These are phyloP conservation scores for Heliothis virescens DNA, from an alignment of 1,140 invertebrate genomes.

Conservation along the genomic window DNA sequence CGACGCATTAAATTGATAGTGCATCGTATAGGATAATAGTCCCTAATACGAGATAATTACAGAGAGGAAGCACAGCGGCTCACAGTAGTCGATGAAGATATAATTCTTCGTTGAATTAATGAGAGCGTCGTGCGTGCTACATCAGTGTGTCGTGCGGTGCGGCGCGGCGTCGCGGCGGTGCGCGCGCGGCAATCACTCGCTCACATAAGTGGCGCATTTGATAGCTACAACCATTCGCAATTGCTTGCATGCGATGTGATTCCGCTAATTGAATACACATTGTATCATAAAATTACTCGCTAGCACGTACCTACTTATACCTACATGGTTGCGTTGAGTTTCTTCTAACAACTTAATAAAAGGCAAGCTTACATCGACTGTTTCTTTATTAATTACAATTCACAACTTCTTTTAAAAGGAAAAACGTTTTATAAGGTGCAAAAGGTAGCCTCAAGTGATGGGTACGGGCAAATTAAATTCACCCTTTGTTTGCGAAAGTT, in stretches of 20 bases:
- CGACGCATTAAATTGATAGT: slow-evolving; percentile 72
- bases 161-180: slow-evolving; percentile 32
- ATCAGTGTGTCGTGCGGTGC: slow-evolving; percentile 55
- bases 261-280: slow-evolving; percentile 52
- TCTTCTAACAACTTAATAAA: slow-evolving; percentile 25
- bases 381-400: slow-evolving; percentile 25
- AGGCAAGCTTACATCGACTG: slow-evolving; percentile 10
- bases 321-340: slow-evolving; percentile 8
- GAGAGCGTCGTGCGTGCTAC: slow-evolving; percentile 59
- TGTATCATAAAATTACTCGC: slow-evolving; percentile 44
- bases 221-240: slow-evolving; percentile 51
- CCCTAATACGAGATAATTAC: slow-evolving; percentile 73
- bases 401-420: slow-evolving; percentile 1
- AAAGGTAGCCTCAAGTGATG: slow-evolving; percentile 14
- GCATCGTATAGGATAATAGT: slow-evolving; percentile 67
- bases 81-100: slow-evolving; percentile 70
- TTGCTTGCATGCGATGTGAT: slow-evolving; percentile 55
- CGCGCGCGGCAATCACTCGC: slow-evolving; percentile 34
- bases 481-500: slow-evolving; percentile 24
- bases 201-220: slow-evolving; percentile 35
- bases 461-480: slow-evolving; percentile 8
- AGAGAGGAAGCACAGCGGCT: slow-evolving; percentile 56
- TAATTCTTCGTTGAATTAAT: slow-evolving; percentile 74
- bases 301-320: not conserved
- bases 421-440: slow-evolving; percentile 7